Conservation (phyloP, 1,140 invertebrate genomes). For the Camponotus pennsylvanicus region DNA sequence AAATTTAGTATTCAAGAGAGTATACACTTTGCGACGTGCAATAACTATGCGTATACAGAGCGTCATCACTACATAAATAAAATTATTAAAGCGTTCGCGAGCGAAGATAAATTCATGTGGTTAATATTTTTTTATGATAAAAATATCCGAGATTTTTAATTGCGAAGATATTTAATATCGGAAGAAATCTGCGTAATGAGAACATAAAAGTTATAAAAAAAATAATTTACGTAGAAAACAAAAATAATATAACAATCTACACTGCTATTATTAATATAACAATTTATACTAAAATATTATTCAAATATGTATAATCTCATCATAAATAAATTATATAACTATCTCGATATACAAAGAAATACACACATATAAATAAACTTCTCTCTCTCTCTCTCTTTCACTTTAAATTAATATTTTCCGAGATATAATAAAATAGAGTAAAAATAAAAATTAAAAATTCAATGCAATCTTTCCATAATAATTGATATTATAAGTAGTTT, state of each 20-base stretch:
- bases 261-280: neutral
- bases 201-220: neutral
- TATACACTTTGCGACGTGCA: neutral
- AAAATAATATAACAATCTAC: neutral
- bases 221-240: neutral
- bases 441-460: neutral
- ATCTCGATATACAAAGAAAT: neutral
- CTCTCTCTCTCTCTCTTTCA: too few species aligned
- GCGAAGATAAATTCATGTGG: neutral
- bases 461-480: neutral
- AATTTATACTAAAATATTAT: too few species aligned
- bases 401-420: neutral
- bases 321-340: constrained; percentile 2
- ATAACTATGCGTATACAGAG: neutral
- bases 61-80: constrained; percentile 4
- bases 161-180: neutral
- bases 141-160: neutral
- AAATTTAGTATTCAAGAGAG: neutral
- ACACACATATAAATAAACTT: neutral
- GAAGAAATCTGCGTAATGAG: neutral
- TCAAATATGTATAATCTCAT: too few species aligned
- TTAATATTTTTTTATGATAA: neutral
- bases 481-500: constrained; percentile 12
- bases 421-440: neutral
- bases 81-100: neutral